These are phyloP conservation scores for Pollenia labialis DNA, from an alignment of 2,888 invertebrate genomes.

Conservation along the genomic window DNA sequence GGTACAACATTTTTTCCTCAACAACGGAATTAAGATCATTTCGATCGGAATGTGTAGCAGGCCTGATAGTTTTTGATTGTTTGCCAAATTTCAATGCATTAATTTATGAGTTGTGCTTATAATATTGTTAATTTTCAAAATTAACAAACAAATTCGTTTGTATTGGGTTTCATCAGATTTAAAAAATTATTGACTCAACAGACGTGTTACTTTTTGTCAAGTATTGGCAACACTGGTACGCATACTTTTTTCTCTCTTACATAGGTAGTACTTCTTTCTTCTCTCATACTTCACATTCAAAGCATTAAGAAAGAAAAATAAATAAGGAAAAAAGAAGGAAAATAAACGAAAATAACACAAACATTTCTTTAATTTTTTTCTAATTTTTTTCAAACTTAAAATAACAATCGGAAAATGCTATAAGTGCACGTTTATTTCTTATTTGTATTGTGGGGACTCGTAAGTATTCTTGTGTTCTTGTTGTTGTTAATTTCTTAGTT, in stretches of 20 bases:
- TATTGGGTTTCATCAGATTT: too few relatives aligned
- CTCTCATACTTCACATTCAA: constrained; percentile 17
- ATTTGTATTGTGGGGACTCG: not conserved
- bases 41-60: too few relatives aligned
- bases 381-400: constrained; percentile 38
- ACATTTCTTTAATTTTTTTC: constrained; percentile 27
- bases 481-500: constrained; percentile 53
- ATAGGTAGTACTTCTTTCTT: constrained; percentile 9
- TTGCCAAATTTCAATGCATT: too few relatives aligned
- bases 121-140: too few relatives aligned
- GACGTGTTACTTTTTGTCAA: too few relatives aligned
- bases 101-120: too few relatives aligned
- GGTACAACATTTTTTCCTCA: too few relatives aligned
- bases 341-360: constrained; percentile 46
- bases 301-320: constrained; percentile 29
- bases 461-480: not conserved
- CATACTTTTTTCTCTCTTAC: constrained; percentile 10
- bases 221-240: not conserved
- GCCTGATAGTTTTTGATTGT: too few relatives aligned
- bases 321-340: constrained; percentile 15
- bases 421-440: constrained; percentile 68
- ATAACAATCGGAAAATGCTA: constrained; percentile 70
- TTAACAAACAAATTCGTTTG: too few relatives aligned
- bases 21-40: too few relatives aligned
- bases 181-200: too few relatives aligned